Conservation (phyloP, 2,888 invertebrate genomes). For the Biston stratarius region DNA sequence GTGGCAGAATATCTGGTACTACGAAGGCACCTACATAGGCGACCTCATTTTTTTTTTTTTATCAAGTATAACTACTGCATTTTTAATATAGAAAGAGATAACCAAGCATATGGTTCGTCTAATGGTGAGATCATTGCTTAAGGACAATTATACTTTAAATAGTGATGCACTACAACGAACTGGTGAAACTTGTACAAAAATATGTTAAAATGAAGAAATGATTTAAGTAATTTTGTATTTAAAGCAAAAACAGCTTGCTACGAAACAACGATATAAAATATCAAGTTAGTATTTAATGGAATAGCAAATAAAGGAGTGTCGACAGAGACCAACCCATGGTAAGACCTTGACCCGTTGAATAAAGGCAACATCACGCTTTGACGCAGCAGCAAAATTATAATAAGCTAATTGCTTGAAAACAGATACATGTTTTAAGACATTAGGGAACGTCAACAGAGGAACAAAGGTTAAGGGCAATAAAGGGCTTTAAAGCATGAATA, state of each 20-base stretch:
- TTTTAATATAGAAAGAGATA: too few relatives aligned
- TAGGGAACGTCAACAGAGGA: conserved; percentile 1
- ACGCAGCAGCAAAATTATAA: conserved; percentile 44
- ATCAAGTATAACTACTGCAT: too few relatives aligned
- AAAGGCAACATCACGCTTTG: conserved; percentile 39
- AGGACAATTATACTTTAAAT: too few relatives aligned
- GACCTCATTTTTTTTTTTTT: too few relatives aligned
- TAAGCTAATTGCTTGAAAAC: conserved; percentile 21
- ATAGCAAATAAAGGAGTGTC: conserved; percentile 73
- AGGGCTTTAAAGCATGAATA: conserved; percentile 38
- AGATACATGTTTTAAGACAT: conserved; percentile 25
- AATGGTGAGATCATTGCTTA: too few relatives aligned
- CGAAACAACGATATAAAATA: conserved; percentile 53
- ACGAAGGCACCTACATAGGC: too few relatives aligned
- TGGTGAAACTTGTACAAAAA: too few relatives aligned
- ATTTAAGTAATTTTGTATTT: too few relatives aligned
- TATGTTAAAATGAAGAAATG: too few relatives aligned
- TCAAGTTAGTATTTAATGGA: conserved; percentile 66
- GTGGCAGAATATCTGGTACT: too few relatives aligned
- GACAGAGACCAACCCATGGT: conserved; percentile 59
- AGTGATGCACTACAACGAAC: too few relatives aligned
- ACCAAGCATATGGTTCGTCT: too few relatives aligned
- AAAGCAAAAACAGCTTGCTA: not conserved
- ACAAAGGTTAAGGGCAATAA: conserved; percentile 32
- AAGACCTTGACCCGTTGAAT: conserved; percentile 71